Percentiles rank a stretch among this genome's conserved stretches.
phyloP scores from a whole-genome alignment of 2,113 vertebrate genomes.

The Poeciliopsis prolifica region DNA sequence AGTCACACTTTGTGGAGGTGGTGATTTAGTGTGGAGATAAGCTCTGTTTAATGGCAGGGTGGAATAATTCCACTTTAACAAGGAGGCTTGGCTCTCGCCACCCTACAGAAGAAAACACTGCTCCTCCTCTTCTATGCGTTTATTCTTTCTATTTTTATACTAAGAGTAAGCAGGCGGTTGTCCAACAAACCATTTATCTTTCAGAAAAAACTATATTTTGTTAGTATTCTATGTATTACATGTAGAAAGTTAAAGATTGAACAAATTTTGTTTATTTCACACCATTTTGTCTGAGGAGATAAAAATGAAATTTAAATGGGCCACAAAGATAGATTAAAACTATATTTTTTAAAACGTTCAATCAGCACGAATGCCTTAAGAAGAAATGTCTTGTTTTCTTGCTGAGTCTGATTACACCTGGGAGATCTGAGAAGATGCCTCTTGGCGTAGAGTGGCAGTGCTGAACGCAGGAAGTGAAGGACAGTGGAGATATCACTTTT shows the following conservation, averaged over 20 bases:
- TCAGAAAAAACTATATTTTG: not conserved
- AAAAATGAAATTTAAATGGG: conserved; percentile 14
- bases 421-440: conserved; percentile 46
- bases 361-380: conserved; percentile 6
- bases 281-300: not conserved
- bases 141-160: conserved; percentile 7
- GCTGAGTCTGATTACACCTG: conserved; percentile 63
- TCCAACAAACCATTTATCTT: conserved; percentile 8
- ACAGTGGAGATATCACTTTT: conserved; percentile 34
- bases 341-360: not conserved
- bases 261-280: too few relatives aligned
- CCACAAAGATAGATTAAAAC: conserved; percentile 4
- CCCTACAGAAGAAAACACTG: conserved; percentile 61
- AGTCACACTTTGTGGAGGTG: conserved; percentile 80
- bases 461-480: conserved; percentile 48
- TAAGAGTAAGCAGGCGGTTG: conserved; percentile 7
- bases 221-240: not conserved
- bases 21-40: conserved; percentile 92
- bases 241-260: not conserved
- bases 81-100: conserved; percentile 76
- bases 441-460: conserved; percentile 32
- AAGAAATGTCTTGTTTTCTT: conserved; percentile 26
- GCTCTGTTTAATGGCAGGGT: conserved; percentile 90
- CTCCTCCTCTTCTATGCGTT: conserved; percentile 33
- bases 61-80: conserved; percentile 87